phyloP scores from a whole-genome alignment of 2,113 vertebrate genomes.

The Micronycteris hirsuta region DNA sequence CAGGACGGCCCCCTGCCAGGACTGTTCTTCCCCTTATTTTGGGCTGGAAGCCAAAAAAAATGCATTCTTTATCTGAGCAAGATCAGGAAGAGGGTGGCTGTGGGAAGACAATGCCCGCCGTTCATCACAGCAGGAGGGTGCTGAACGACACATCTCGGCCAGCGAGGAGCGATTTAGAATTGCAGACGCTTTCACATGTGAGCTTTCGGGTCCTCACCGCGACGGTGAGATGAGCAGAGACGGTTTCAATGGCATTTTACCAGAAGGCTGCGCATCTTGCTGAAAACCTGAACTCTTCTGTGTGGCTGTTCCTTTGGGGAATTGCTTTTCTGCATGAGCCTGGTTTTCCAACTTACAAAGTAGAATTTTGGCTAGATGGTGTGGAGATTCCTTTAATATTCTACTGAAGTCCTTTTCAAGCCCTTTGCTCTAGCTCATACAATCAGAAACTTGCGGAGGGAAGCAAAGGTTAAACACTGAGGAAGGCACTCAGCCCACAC shows the following conservation, averaged over 20 bases:
- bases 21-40: not conserved
- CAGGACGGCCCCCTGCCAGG: fast-evolving
- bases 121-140: fast-evolving
- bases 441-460: not conserved
- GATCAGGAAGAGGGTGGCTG: not conserved
- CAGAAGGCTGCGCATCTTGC: fast-evolving
- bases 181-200: fast-evolving
- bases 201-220: not conserved
- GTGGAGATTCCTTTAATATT: no score
- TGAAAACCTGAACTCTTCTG: no score
- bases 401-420: not conserved
- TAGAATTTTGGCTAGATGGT: not conserved
- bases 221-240: fast-evolving
- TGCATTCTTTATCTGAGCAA: not conserved
- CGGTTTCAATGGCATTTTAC: fast-evolving
- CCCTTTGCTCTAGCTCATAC: not conserved
- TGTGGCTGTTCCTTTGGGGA: not conserved
- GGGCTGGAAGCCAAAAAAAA: not conserved
- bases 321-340: not conserved
- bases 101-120: fast-evolving
- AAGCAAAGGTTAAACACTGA: no score
- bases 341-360: not conserved
- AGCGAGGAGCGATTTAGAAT: fast-evolving
- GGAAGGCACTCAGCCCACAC: no score
- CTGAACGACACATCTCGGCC: no score